A percentile compares a stretch with the other conserved stretches of the same genome.
Evolutionary conservation across 2,797 vertebrate genomes (phyloP).

Genomic region (Oophaga sylvatica): DNA sequence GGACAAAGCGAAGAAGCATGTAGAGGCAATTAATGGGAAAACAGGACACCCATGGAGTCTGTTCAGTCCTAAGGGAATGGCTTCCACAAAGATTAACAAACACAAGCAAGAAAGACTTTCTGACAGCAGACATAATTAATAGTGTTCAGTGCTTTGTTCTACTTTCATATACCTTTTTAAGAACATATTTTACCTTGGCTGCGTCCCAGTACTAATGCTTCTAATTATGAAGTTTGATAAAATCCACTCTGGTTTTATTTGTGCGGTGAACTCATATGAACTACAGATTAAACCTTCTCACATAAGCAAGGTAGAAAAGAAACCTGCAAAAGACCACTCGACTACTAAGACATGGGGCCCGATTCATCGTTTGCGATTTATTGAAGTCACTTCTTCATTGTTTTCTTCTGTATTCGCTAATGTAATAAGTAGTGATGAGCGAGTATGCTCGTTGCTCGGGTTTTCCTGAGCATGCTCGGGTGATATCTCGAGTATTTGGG

Average conservation of each 20-base stretch:
- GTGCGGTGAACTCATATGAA: slow-evolving; percentile 62
- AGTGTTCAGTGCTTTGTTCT: slow-evolving; percentile 48
- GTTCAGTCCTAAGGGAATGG: slow-evolving; percentile 67
- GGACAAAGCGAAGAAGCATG: slow-evolving; percentile 63
- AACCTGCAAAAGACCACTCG: background rate
- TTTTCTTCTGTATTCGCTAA: too few species aligned
- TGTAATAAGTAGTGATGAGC: too few species aligned
- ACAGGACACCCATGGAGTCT: slow-evolving; percentile 66
- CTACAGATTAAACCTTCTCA: slow-evolving; percentile 24
- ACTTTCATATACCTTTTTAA: slow-evolving; percentile 42
- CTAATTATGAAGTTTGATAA: slow-evolving; percentile 58
- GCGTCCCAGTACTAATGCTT: slow-evolving; percentile 42
- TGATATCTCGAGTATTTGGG: too few species aligned
- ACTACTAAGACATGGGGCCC: background rate
- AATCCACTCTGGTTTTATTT: slow-evolving; percentile 60
- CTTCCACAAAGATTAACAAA: slow-evolving; percentile 72
- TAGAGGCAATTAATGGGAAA: slow-evolving; percentile 69
- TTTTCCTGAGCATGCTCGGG: too few species aligned
- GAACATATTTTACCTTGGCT: slow-evolving; percentile 42
- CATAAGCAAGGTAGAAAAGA: slow-evolving; percentile 2
- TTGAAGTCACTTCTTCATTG: too few species aligned
- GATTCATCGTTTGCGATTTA: too few species aligned
- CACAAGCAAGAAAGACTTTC: slow-evolving; percentile 65
- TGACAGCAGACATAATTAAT: slow-evolving; percentile 63
- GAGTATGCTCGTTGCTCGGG: too few species aligned